Evolutionary conservation across 2,888 invertebrate genomes (phyloP).

Genomic region (Caenorhabditis sinica): DNA sequence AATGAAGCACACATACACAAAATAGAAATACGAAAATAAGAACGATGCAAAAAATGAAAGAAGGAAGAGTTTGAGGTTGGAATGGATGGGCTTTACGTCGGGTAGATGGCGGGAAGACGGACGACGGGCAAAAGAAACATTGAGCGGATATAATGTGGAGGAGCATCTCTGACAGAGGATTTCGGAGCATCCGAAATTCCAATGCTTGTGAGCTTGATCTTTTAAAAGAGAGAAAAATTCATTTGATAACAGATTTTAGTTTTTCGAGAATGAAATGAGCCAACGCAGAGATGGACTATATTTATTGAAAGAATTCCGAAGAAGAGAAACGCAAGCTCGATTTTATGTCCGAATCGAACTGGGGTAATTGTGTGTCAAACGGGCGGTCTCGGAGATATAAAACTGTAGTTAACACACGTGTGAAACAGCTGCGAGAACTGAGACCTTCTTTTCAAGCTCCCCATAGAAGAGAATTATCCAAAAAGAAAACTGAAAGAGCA

Average conservation of each 20-base stretch:
- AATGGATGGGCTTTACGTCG: slow-evolving; percentile 29
- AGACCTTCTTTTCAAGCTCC: background rate
- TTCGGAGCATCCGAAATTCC: slow-evolving; percentile 1
- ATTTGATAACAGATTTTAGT: background rate
- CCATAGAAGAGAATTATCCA: background rate
- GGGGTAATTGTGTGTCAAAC: slow-evolving; percentile 25
- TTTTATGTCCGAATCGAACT: slow-evolving; percentile 25
- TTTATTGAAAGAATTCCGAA: too few species aligned
- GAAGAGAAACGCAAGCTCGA: background rate
- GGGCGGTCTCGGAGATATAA: slow-evolving; percentile 22
- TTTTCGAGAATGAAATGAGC: background rate
- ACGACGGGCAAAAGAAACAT: slow-evolving; percentile 55
- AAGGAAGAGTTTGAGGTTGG: slow-evolving; percentile 36
- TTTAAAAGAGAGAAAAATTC: slow-evolving; percentile 35
- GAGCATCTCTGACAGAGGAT: slow-evolving; percentile 4
- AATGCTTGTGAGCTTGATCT: background rate
- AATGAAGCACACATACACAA: slow-evolving; percentile 6
- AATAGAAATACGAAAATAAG: slow-evolving; percentile 12
- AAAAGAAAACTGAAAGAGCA: slow-evolving; percentile 11
- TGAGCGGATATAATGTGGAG: slow-evolving; percentile 45
- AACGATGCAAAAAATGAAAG: background rate
- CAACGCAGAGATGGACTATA: too few species aligned
- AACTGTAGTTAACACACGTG: slow-evolving; percentile 37
- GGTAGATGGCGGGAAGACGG: slow-evolving; percentile 20
- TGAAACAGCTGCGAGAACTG: slow-evolving; percentile 38